Evolutionary conservation across 2,888 invertebrate genomes (phyloP).

Genomic region (Synergus japonicus): DNA sequence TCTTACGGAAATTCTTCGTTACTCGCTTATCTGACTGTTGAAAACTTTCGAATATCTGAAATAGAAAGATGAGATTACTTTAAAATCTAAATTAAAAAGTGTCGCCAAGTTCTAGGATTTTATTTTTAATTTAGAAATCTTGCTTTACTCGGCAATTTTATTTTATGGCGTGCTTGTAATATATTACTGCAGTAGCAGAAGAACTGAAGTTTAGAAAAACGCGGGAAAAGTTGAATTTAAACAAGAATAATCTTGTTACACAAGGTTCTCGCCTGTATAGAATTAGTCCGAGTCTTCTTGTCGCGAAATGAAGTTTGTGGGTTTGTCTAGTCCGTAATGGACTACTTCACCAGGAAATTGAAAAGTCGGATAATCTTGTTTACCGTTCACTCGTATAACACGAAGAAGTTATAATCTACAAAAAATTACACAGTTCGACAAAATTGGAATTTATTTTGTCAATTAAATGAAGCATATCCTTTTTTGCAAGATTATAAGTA

Average conservation of each 20-base stretch:
- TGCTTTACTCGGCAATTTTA: background rate
- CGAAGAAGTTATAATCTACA: background rate
- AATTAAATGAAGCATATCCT: no score
- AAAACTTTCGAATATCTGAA: no score
- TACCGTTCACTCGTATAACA: slow-evolving; percentile 12
- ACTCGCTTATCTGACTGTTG: no score
- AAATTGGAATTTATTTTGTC: no score
- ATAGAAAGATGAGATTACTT: no score
- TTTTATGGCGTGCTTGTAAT: background rate
- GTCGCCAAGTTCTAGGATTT: background rate
- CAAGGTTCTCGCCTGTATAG: slow-evolving; percentile 61
- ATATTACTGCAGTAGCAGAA: background rate
- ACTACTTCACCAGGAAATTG: slow-evolving; percentile 51
- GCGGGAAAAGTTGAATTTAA: slow-evolving; percentile 57
- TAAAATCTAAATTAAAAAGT: background rate
- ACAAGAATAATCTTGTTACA: slow-evolving; percentile 63
- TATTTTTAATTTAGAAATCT: no score
- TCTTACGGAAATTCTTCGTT: no score
- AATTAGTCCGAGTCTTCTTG: slow-evolving; percentile 64
- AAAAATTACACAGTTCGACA: no score
- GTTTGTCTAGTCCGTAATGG: slow-evolving; percentile 46
- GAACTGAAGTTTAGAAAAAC: slow-evolving; percentile 44
- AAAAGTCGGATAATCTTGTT: slow-evolving; percentile 55
- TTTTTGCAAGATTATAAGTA: no score
- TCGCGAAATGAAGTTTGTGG: slow-evolving; percentile 49